Evolutionary conservation across 2,797 vertebrate genomes (phyloP), one percentile per base, ranked within the genome.

Genomic region (Naso thynnoides): DNA sequence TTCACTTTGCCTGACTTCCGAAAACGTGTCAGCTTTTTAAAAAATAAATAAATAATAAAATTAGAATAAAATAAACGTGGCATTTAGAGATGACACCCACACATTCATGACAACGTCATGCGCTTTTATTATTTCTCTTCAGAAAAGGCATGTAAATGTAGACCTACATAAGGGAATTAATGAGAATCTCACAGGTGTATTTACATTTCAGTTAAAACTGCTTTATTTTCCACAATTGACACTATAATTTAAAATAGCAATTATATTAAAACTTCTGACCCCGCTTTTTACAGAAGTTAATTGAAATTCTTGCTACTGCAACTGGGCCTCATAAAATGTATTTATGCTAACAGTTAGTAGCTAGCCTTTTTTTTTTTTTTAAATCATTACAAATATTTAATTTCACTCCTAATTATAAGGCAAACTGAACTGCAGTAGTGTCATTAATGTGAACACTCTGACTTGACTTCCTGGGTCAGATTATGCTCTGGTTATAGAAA

Each of bases 21-120:
- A 27, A 68, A 69, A 60, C 0, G 0, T 68, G n/a, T n/a, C n/a
- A n/a, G n/a, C n/a, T n/a, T n/a, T n/a, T n/a, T n/a, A n/a, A n/a
- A n/a, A n/a, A n/a, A n/a, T n/a, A n/a, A n/a, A n/a, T n/a, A n/a
- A n/a, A n/a, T n/a, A n/a, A n/a, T n/a, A n/a, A n/a, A n/a, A n/a
- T n/a, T n/a, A n/a, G n/a, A n/a, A n/a, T n/a, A n/a, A n/a, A n/a
- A n/a, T 36, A 39, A 59, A 56, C 62, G 23, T 70, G 44, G 44
- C 48, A 63, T 73, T 76, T 59, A 62, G 79, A 83, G 27, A 49
- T 49, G 21, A 70, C 60, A 65, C 47, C 56, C 57, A 68, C 52
- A 48, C 7, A 0, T 44, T 56, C 41, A n/a, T 81, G 27, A 59
- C 31, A 64, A 27, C 39, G 10, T 45, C 39, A 45, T 57, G 23